These are phyloP conservation scores for Alfaro cultratus DNA, from an alignment of 2,797 vertebrate genomes.

Conservation along the genomic window DNA sequence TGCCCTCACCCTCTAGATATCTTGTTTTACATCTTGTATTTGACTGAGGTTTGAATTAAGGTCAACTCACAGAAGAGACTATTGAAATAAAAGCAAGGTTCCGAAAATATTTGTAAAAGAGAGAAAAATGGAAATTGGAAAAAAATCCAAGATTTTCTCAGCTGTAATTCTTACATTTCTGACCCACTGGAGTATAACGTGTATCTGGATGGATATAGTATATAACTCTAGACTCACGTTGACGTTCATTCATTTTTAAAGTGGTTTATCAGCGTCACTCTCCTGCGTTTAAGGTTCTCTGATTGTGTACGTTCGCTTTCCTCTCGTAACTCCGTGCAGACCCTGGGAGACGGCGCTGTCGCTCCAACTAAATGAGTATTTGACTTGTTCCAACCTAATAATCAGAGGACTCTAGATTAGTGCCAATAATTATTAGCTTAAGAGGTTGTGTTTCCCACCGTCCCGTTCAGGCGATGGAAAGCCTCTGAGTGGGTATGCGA, in stretches of 20 bases:
- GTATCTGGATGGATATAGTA: background rate
- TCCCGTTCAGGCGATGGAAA: background rate
- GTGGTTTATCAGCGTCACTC: background rate
- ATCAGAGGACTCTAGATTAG: slow-evolving; percentile 11
- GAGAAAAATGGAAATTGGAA: too few species aligned
- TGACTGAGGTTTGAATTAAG: too few species aligned
- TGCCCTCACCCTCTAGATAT: too few species aligned
- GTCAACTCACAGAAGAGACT: too few species aligned
- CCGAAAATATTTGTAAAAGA: too few species aligned
- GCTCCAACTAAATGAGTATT: background rate
- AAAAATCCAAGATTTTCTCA: too few species aligned
- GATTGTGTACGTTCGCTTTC: background rate
- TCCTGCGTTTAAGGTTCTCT: background rate
- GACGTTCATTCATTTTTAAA: background rate
- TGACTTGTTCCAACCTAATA: slow-evolving; percentile 9
- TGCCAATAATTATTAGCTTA: slow-evolving; percentile 21
- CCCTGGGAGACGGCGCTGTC: background rate
- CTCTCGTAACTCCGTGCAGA: background rate
- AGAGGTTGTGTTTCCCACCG: background rate
- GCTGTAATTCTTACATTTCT: background rate
- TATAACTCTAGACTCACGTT: background rate
- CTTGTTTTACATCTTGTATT: too few species aligned
- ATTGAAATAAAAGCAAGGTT: too few species aligned
- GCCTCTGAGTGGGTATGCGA: slow-evolving; percentile 13
- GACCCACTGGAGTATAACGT: background rate